Conservation (phyloP, 2,113 vertebrate genomes). For the Eubucco bourcierii region DNA sequence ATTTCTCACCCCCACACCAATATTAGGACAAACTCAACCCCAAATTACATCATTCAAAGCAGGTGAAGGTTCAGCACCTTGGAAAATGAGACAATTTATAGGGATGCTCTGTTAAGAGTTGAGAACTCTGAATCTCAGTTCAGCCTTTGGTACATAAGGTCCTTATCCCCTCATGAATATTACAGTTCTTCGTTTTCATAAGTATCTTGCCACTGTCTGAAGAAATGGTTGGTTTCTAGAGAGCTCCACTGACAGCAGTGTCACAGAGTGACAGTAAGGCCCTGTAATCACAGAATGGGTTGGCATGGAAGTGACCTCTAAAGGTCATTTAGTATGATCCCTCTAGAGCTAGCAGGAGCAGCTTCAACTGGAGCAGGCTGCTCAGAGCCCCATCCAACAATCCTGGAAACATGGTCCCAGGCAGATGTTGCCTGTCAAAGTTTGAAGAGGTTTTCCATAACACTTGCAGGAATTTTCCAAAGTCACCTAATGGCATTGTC, state of each 20-base stretch:
- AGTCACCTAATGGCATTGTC: background rate
- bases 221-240: background rate
- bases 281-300: no score
- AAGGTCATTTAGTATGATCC: no score
- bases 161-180: background rate
- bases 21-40: background rate
- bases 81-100: background rate
- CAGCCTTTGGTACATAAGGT: background rate
- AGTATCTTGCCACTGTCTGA: background rate
- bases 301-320: no score
- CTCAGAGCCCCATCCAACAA: background rate
- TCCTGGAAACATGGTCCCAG: background rate
- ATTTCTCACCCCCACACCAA: no score
- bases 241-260: background rate
- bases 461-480: background rate
- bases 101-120: background rate
- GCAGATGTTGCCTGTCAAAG: rapidly evolving
- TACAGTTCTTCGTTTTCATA: background rate
- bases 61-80: background rate
- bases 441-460: background rate
- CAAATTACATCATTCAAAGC: background rate
- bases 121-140: background rate
- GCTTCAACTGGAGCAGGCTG: no score
- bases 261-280: background rate
- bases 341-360: no score